Base-by-base conservation (phyloP, 2,113 vertebrate species). In the Bubalus kerabau region DNA sequence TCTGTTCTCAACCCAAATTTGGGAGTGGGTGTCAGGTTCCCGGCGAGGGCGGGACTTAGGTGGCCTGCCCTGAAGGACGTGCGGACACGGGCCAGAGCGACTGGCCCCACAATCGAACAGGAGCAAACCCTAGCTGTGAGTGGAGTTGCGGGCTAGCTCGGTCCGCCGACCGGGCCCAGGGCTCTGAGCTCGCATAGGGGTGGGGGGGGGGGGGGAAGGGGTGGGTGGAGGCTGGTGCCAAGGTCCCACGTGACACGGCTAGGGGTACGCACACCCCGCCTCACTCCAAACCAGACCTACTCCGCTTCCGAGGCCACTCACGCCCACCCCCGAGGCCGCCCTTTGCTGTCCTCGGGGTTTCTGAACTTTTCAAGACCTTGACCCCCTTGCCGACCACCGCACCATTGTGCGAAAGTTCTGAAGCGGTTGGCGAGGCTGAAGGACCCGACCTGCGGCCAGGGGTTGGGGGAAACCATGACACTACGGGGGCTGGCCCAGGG, bases 1-100 rank as follows among this genome's bases (percentile, higher is more conserved):
- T 76, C 59, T 92, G 92, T 78, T 96, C 91, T 81, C 95, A 12
- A 52, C 91, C 97, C 97, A 88, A 93, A 95, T 98, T 98, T 98
- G 97, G 97, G 97, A 96, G 89, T 76, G 56, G 83, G 97, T 97
- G 62, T 98, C 97, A 90, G 83, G 91, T 98, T 98, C 89, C 97
- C 14, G 3, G 84, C 0, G 19, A 89, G 94, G 96, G 94, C 60
- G 62, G 97, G 89, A 87, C 81, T 0, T 40, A 64, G 91, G 57
- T 52, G 91, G 95, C 86, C 7, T 48, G 81, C 48, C 84, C 95
- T 96, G 97, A 98, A 92, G 90, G 97, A 97, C 97, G 4, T 23
- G 76, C 94, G 97, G 95, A 97, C 95, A 3, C 91, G 19, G 30
- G 98, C 97, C 98, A 93, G 92, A 97, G 89, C 67, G 11, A 62